Percentiles rank a stretch among this genome's conserved stretches.
These are phyloP conservation scores for Lytechinus variegatus DNA, from an alignment of 35 echinoderm and acorn worm species.

Conservation along the genomic window DNA sequence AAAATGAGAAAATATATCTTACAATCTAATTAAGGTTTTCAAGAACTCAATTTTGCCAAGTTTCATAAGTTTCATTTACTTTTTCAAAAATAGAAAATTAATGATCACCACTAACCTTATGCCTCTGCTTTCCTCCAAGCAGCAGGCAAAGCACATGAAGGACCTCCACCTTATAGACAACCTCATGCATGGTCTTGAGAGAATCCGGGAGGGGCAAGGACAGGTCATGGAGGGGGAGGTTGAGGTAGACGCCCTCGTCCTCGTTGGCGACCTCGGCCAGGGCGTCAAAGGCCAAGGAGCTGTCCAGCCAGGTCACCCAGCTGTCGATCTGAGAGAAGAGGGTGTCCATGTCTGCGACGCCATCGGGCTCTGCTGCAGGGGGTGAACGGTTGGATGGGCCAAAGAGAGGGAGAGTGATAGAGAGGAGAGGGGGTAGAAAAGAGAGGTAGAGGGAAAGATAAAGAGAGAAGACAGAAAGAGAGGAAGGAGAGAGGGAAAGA, in stretches of 20 bases:
- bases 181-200: slow-evolving; percentile 92
- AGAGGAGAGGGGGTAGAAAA: background rate
- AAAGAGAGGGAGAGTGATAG: background rate
- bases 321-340: slow-evolving; percentile 93
- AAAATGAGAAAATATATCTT: no score
- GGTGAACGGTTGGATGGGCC: background rate
- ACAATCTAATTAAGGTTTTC: no score
- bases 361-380: slow-evolving; percentile 18
- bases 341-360: slow-evolving; percentile 27
- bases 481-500: background rate
- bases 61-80: no score
- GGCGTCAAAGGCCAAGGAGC: slow-evolving; percentile 97
- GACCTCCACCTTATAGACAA: slow-evolving; percentile 97
- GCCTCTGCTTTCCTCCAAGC: slow-evolving; percentile 90
- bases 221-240: slow-evolving; percentile 77
- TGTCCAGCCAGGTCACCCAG: slow-evolving; percentile 99
- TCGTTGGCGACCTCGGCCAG: slow-evolving; percentile 93
- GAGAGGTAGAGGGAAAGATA: background rate
- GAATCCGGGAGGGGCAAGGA: slow-evolving; percentile 83
- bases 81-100: no score
- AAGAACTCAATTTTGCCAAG: no score
- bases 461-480: no score
- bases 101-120: slow-evolving; percentile 62
- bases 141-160: slow-evolving; percentile 94
- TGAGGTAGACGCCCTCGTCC: slow-evolving; percentile 80